phyloP scores from a whole-genome alignment of 2,888 invertebrate genomes.

The Chrysolina haemoptera region DNA sequence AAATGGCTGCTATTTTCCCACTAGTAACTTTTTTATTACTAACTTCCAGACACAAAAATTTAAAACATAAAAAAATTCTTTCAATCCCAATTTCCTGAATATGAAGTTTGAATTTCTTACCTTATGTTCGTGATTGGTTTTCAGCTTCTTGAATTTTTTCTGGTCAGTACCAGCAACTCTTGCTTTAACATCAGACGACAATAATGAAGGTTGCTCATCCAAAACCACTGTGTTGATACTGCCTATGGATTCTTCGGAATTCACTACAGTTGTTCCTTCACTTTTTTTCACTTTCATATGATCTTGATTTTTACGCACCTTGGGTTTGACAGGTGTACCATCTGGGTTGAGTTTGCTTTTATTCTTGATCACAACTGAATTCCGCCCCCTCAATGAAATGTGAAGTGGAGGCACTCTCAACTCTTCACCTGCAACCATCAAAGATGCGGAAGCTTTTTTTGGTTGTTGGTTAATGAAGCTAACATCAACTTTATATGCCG shows the following conservation, averaged over 20 bases:
- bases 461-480: conserved; percentile 78
- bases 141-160: conserved; percentile 64
- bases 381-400: conserved; percentile 87
- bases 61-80: no score
- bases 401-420: conserved; percentile 90
- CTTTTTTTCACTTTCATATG: conserved; percentile 52
- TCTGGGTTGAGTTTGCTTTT: conserved; percentile 71
- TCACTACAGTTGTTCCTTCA: conserved; percentile 23
- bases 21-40: no score
- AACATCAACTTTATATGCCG: conserved; percentile 75
- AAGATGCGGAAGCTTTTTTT: conserved; percentile 64
- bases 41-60: no score
- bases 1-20: no score
- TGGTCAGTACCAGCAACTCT: conserved; percentile 52
- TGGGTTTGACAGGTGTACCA: conserved; percentile 59
- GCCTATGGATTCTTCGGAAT: conserved; percentile 34
- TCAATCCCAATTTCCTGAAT: background rate
- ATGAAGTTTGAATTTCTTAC: conserved; percentile 39
- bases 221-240: conserved; percentile 31
- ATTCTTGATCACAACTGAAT: conserved; percentile 87
- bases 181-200: conserved; percentile 44
- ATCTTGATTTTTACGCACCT: conserved; percentile 60
- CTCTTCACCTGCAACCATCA: conserved; percentile 73
- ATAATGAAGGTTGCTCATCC: conserved; percentile 27
- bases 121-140: conserved; percentile 61